phyloP scores from a whole-genome alignment of 2,888 invertebrate species.

The Sesia bembeciformis region DNA sequence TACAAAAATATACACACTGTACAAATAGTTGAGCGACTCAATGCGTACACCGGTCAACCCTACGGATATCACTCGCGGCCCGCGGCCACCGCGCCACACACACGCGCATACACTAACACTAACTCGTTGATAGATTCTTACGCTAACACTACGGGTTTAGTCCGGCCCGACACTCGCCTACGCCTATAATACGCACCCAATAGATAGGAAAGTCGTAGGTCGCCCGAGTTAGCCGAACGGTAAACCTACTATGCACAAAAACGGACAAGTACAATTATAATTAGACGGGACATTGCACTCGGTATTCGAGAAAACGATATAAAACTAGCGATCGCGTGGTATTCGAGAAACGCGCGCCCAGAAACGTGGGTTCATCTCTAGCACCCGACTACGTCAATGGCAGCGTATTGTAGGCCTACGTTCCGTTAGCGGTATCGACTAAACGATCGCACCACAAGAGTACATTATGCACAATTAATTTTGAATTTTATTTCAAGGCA shows the following conservation, averaged over 20 bases:
- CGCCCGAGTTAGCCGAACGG: no score
- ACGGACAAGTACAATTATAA: background rate
- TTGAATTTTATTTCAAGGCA: no score
- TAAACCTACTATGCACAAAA: background rate
- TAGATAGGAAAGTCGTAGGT: background rate
- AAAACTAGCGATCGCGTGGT: slow-evolving; percentile 5
- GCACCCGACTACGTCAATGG: no score
- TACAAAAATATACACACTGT: slow-evolving; percentile 73
- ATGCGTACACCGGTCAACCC: slow-evolving; percentile 44
- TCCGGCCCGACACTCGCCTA: background rate
- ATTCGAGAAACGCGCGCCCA: slow-evolving; percentile 6
- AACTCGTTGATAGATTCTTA: slow-evolving; percentile 70
- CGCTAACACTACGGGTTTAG: slow-evolving; percentile 11
- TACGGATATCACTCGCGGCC: slow-evolving; percentile 2
- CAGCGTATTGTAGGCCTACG: no score
- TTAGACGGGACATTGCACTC: background rate
- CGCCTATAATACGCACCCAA: background rate
- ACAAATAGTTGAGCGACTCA: slow-evolving; percentile 64
- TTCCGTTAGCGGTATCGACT: no score
- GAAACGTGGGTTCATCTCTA: background rate
- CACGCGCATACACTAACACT: slow-evolving; percentile 37
- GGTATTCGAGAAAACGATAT: slow-evolving; percentile 1
- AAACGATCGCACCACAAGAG: no score
- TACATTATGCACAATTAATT: no score
- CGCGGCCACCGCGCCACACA: background rate